Conservation (phyloP, 2,888 invertebrate species). For the Gnatocerus cornutus region DNA sequence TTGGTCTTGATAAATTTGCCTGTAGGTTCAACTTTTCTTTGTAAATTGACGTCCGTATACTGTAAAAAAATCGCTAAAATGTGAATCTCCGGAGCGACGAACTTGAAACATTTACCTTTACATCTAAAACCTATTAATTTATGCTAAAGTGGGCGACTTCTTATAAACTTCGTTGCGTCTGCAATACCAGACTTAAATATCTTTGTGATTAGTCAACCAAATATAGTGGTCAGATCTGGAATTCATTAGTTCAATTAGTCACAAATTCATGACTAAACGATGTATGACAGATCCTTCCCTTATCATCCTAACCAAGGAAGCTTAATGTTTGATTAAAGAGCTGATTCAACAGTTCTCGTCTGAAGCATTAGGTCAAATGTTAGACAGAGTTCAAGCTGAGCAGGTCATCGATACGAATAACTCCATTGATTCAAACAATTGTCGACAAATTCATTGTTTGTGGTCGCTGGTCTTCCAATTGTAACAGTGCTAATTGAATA, state of each 20-base stretch:
- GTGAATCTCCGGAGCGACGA: too few species aligned
- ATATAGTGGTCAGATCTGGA: too few species aligned
- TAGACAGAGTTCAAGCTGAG: constrained; percentile 6
- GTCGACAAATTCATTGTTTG: constrained; percentile 23
- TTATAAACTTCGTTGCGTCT: too few species aligned
- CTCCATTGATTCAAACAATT: constrained; percentile 14
- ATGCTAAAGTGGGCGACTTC: too few species aligned
- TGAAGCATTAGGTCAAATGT: constrained; percentile 18
- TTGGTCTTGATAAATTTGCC: too few species aligned
- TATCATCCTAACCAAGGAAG: constrained; percentile 7
- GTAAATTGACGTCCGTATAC: too few species aligned
- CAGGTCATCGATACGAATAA: constrained; percentile 21
- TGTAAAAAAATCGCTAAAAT: too few species aligned
- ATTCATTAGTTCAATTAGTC: neutral
- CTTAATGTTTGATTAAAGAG: constrained; percentile 1
- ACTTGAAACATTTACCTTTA: too few species aligned
- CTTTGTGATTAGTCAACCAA: too few species aligned
- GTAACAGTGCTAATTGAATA: constrained; percentile 19
- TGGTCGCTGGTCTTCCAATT: constrained; percentile 14
- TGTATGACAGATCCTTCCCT: constrained; percentile 5
- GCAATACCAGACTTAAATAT: too few species aligned
- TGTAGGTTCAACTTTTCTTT: too few species aligned
- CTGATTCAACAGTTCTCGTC: constrained; percentile 14
- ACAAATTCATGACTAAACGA: neutral
- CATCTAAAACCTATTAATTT: too few species aligned